A percentile compares a stretch with the other conserved stretches of the same genome.
Conservation (phyloP, 2,797 vertebrate genomes). For the Dryobates pubescens region DNA sequence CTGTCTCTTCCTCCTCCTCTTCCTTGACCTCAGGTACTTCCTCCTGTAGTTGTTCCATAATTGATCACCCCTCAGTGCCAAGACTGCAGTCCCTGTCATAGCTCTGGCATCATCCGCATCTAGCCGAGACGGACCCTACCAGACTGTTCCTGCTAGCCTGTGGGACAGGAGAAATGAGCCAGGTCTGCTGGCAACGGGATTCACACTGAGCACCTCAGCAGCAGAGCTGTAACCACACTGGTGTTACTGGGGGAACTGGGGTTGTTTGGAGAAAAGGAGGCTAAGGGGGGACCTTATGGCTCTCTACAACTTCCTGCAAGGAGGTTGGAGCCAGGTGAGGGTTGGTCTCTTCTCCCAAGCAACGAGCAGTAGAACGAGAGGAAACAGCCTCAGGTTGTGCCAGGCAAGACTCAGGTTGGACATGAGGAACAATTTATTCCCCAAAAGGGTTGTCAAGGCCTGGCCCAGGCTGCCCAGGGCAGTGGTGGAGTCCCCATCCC, state of each 20-base stretch:
- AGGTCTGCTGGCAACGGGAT: background rate
- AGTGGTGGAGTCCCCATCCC: too few species aligned
- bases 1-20: slow-evolving; percentile 80
- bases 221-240: background rate
- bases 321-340: background rate
- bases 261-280: background rate
- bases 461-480: too few species aligned
- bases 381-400: too few species aligned
- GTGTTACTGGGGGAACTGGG: background rate
- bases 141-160: slow-evolving; percentile 72
- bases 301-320: background rate
- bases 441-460: too few species aligned
- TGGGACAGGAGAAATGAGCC: background rate
- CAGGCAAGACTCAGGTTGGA: too few species aligned
- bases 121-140: slow-evolving; percentile 73
- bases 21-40: slow-evolving; percentile 80
- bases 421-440: too few species aligned
- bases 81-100: slow-evolving; percentile 81
- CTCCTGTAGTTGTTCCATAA: slow-evolving; percentile 85
- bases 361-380: background rate
- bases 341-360: background rate
- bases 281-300: background rate
- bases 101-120: slow-evolving; percentile 81
- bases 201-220: background rate
- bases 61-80: slow-evolving; percentile 79